These are phyloP conservation scores for Empidonax traillii DNA, from an alignment of 2,113 vertebrate species.

Conservation along the genomic window DNA sequence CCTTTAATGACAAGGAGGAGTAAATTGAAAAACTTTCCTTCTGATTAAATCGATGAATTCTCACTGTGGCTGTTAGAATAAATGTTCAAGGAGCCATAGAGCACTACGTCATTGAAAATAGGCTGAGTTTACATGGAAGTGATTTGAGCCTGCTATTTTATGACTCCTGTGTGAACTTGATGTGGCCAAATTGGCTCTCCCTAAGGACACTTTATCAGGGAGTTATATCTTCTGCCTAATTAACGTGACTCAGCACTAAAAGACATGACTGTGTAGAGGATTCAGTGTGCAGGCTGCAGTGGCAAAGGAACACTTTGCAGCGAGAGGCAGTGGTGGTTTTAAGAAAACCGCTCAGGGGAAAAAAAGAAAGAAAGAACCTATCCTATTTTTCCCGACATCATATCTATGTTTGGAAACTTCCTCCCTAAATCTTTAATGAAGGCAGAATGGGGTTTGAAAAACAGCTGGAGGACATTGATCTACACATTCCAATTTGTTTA, in stretches of 20 bases:
- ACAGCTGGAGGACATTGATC: constrained; percentile 76
- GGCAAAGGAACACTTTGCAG: background rate
- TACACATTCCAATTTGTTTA: constrained; percentile 75
- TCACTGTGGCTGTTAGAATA: constrained; percentile 43
- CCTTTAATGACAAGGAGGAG: background rate
- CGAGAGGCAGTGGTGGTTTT: background rate
- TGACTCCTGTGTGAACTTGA: background rate
- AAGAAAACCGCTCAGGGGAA: constrained; percentile 1
- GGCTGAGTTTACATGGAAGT: constrained; percentile 39
- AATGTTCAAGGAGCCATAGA: constrained; percentile 23
- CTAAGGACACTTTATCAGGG: constrained; percentile 21
- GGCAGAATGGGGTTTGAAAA: constrained; percentile 64
- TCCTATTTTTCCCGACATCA: constrained; percentile 16
- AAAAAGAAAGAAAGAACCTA: background rate
- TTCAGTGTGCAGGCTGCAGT: constrained; percentile 1
- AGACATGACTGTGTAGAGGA: background rate
- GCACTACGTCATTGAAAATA: constrained; percentile 24
- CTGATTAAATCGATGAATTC: constrained; percentile 42
- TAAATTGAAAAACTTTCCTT: background rate
- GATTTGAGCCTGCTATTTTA: constrained; percentile 43
- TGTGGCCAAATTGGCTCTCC: constrained; percentile 28
- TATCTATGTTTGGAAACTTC: constrained; percentile 59
- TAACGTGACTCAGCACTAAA: background rate
- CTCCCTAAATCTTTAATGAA: constrained; percentile 56
- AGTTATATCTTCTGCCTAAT: constrained; percentile 45